A percentile compares a stretch with the other conserved stretches of the same genome.
Evolutionary conservation across 2,797 vertebrate genomes (phyloP).

Genomic region (Amphiprion clarkii): DNA sequence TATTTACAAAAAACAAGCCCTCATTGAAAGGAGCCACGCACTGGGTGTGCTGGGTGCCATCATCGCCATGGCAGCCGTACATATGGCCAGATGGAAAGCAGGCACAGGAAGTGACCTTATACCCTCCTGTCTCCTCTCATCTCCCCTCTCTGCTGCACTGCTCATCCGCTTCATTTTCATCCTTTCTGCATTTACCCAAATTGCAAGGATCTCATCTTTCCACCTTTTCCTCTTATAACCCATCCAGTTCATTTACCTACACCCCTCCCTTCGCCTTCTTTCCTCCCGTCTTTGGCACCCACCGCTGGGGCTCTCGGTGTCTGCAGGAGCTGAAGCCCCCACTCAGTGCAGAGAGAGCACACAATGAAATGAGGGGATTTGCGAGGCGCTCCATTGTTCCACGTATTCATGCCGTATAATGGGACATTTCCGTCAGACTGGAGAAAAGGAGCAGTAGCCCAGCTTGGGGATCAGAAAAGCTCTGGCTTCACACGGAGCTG

Average conservation of each 20-base stretch:
- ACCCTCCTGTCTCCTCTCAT: constrained; percentile 59
- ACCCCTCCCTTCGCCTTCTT: background rate
- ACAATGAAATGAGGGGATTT: constrained; percentile 73
- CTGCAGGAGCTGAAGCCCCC: constrained; percentile 55
- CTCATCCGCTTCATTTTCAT: constrained; percentile 35
- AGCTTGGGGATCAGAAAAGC: constrained; percentile 56
- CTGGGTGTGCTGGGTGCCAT: constrained; percentile 23
- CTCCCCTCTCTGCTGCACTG: constrained; percentile 21
- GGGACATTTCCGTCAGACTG: constrained; percentile 65
- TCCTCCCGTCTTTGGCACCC: constrained; percentile 40
- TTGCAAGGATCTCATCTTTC: constrained; percentile 15
- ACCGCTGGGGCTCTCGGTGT: constrained; percentile 38
- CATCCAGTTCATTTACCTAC: constrained; percentile 4
- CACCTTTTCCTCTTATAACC: background rate
- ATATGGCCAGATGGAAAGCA: constrained; percentile 66
- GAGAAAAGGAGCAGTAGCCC: constrained; percentile 43
- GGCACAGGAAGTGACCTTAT: constrained; percentile 68
- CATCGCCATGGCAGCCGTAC: constrained; percentile 54
- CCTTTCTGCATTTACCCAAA: background rate
- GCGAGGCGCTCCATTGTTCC: constrained; percentile 69
- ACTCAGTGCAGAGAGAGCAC: constrained; percentile 36
- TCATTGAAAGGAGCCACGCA: constrained; percentile 43
- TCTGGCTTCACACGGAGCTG: constrained; percentile 53
- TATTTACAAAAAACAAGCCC: constrained; percentile 47
- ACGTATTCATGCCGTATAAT: constrained; percentile 63